Evolutionary conservation across 2,113 vertebrate species (phyloP).

Genomic region (Asarcornis scutulata): DNA sequence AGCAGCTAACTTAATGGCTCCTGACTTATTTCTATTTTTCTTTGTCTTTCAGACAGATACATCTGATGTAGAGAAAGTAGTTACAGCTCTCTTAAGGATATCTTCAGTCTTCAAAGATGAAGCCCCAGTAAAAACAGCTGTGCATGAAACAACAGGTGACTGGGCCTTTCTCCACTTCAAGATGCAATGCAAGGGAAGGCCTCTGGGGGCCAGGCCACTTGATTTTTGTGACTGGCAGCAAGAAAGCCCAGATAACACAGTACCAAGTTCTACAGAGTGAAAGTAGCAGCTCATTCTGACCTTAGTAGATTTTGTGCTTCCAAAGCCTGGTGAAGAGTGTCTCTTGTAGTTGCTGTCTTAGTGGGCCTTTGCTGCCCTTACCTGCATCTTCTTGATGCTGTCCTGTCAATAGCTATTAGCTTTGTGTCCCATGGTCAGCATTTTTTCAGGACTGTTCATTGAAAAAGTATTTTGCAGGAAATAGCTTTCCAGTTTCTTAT

Average conservation of each 20-base stretch:
- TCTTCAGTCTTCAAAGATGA: slow-evolving; percentile 94
- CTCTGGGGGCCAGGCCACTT: not conserved
- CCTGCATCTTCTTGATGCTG: not conserved
- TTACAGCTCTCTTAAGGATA: slow-evolving; percentile 89
- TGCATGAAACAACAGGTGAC: slow-evolving; percentile 81
- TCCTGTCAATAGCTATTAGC: not conserved
- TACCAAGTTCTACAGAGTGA: not conserved
- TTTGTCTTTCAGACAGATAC: slow-evolving; percentile 84
- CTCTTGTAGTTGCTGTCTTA: not conserved
- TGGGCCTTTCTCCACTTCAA: not conserved
- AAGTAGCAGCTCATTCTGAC: not conserved
- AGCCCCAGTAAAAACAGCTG: slow-evolving; percentile 82
- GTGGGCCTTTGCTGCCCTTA: not conserved
- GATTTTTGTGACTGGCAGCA: not conserved
- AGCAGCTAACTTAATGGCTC: not conserved
- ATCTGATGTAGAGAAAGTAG: slow-evolving; percentile 85
- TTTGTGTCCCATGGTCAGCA: not conserved
- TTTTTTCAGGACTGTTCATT: not conserved
- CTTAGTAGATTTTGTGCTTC: not conserved
- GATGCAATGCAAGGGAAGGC: accelerated
- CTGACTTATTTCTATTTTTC: not conserved
- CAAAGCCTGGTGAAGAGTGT: not conserved
- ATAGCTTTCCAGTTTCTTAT: not conserved
- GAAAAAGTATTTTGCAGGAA: not conserved
- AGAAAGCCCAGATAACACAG: not conserved